Evolutionary conservation across 2,888 invertebrate genomes (phyloP).

Genomic region (Trileptium ribeirensis): DNA sequence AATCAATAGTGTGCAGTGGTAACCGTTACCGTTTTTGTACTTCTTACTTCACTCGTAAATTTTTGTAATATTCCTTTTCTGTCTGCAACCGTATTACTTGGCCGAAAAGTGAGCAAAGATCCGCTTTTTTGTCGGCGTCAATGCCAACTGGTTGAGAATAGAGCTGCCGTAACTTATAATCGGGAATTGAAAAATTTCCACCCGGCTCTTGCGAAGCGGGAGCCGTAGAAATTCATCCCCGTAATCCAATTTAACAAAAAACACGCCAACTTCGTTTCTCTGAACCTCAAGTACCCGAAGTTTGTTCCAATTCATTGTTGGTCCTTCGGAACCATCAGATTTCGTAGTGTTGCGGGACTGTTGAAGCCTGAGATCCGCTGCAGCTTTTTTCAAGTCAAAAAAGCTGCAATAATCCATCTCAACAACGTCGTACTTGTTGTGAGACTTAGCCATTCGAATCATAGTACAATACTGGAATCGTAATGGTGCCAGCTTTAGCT

Average conservation of each 20-base stretch:
- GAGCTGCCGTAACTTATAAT: background rate
- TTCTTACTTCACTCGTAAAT: no score
- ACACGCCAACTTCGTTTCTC: background rate
- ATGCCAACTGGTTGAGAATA: background rate
- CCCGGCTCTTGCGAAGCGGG: background rate
- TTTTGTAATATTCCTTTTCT: no score
- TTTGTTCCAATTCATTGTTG: background rate
- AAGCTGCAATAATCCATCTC: background rate
- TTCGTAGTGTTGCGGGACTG: background rate
- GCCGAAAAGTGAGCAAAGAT: no score
- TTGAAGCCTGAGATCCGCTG: background rate
- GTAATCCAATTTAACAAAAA: slow-evolving; percentile 1
- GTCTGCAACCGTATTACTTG: no score
- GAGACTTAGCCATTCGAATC: background rate
- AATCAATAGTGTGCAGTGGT: no score
- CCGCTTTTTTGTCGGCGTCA: background rate
- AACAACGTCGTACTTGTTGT: background rate
- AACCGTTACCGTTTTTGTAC: no score
- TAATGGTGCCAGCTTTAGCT: background rate
- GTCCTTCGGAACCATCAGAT: background rate
- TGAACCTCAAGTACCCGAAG: background rate
- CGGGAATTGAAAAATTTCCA: background rate
- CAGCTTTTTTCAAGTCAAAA: background rate
- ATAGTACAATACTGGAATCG: background rate
- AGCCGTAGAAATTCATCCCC: background rate